Evolutionary conservation across 2,888 invertebrate species (phyloP).

Genomic region (Ennomos quercinarius): DNA sequence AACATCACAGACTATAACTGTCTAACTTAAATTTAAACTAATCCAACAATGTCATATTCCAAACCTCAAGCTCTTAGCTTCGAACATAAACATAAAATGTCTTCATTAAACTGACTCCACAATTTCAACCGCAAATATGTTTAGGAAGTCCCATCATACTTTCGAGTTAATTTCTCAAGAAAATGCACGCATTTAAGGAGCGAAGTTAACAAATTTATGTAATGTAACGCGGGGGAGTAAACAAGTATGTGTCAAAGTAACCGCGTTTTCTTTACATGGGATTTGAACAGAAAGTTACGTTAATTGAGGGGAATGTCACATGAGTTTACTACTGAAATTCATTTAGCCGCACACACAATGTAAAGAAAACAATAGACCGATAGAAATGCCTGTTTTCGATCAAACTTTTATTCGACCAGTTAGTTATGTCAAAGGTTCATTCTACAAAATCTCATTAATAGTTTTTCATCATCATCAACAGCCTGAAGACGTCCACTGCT

Average conservation of each 20-base stretch:
- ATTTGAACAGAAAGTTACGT: too few species aligned
- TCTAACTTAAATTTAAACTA: conserved; percentile 24
- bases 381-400: too few species aligned
- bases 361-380: too few species aligned
- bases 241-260: conserved; percentile 31
- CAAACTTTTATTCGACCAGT: too few species aligned
- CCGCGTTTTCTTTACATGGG: not conserved
- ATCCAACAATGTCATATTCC: conserved; percentile 20
- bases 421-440: too few species aligned
- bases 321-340: too few species aligned
- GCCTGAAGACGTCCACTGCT: too few species aligned
- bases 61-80: conserved; percentile 3
- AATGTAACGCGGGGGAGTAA: conserved; percentile 14
- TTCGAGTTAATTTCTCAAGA: conserved; percentile 32
- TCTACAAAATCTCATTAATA: too few species aligned
- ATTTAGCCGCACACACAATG: too few species aligned
- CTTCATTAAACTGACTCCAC: conserved; percentile 22
- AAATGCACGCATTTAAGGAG: conserved; percentile 21
- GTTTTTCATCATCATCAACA: too few species aligned
- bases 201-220: conserved; percentile 23
- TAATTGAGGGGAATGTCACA: too few species aligned
- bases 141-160: conserved; percentile 32
- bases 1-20: conserved; percentile 8
- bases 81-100: conserved; percentile 20
- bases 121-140: conserved; percentile 27